Conservation (phyloP, 2,113 vertebrate species). For the Alexandromys fortis region DNA sequence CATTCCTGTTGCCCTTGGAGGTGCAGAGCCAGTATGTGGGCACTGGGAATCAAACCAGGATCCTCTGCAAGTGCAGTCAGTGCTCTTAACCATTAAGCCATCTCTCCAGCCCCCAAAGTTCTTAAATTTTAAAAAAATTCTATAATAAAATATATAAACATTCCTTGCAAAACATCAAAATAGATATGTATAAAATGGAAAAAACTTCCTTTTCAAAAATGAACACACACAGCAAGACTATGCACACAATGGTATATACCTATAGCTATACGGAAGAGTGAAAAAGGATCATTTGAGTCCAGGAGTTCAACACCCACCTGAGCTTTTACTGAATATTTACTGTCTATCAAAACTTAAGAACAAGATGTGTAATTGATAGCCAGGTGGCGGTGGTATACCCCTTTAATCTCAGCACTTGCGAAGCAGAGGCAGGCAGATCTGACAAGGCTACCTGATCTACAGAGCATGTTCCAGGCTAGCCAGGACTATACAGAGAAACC, state of each 20-base stretch:
- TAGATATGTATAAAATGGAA: slow-evolving; percentile 5
- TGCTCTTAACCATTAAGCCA: background rate
- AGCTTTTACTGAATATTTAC: background rate
- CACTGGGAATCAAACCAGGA: background rate
- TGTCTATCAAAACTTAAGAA: slow-evolving; percentile 36
- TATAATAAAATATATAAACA: background rate
- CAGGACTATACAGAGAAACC: background rate
- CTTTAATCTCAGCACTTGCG: background rate
- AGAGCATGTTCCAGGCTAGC: background rate
- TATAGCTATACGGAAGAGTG: background rate
- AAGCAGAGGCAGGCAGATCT: background rate
- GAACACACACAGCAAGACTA: background rate
- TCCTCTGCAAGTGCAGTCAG: background rate
- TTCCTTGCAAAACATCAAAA: slow-evolving; percentile 22
- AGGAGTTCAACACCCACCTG: background rate
- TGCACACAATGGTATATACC: background rate
- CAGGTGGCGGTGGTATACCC: background rate
- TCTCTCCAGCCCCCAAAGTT: background rate
- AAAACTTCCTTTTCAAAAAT: slow-evolving; percentile 3
- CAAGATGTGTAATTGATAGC: background rate
- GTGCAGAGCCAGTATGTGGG: background rate
- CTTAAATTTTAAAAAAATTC: background rate
- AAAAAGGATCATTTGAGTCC: background rate
- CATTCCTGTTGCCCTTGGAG: background rate
- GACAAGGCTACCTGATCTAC: background rate